phyloP scores from a whole-genome alignment of 1,140 invertebrate species.

The Bombus pascuorum region DNA sequence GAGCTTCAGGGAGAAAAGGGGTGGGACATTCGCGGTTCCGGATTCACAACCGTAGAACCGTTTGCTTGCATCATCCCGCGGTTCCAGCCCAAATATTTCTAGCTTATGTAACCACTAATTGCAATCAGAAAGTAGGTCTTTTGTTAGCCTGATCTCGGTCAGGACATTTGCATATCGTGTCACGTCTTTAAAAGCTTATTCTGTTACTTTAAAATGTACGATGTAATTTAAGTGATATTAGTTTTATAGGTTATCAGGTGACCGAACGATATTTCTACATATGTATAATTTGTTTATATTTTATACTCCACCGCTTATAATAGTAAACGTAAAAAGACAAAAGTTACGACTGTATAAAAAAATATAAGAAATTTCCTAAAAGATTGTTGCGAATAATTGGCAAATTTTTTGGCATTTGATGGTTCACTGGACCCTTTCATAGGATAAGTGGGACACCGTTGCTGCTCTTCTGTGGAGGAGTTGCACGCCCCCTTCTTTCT shows the following conservation, averaged over 20 bases:
- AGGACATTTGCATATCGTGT: background rate
- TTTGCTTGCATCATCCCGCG: constrained; percentile 18
- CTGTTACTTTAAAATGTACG: too few species aligned
- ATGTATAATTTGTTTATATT: too few species aligned
- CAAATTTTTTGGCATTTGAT: background rate
- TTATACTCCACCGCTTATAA: too few species aligned
- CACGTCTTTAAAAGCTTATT: too few species aligned
- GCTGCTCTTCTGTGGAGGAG: background rate
- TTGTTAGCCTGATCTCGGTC: constrained; percentile 25
- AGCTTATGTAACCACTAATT: constrained; percentile 43
- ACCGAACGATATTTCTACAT: too few species aligned
- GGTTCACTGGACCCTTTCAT: background rate
- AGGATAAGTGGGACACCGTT: background rate
- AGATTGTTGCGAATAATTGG: background rate
- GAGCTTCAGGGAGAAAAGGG: constrained; percentile 20
- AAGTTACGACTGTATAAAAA: background rate
- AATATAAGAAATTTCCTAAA: background rate
- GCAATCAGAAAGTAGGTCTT: constrained; percentile 38
- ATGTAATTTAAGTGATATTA: too few species aligned
- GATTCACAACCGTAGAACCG: constrained; percentile 21
- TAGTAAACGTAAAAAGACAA: background rate
- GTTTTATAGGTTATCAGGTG: too few species aligned
- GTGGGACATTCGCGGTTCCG: constrained; percentile 42
- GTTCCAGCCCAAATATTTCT: constrained; percentile 46
- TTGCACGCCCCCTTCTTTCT: background rate